Percentiles rank a stretch among this genome's conserved stretches.
These are phyloP conservation scores for Halcyon senegalensis DNA, from an alignment of 2,113 vertebrate species.

Conservation along the genomic window DNA sequence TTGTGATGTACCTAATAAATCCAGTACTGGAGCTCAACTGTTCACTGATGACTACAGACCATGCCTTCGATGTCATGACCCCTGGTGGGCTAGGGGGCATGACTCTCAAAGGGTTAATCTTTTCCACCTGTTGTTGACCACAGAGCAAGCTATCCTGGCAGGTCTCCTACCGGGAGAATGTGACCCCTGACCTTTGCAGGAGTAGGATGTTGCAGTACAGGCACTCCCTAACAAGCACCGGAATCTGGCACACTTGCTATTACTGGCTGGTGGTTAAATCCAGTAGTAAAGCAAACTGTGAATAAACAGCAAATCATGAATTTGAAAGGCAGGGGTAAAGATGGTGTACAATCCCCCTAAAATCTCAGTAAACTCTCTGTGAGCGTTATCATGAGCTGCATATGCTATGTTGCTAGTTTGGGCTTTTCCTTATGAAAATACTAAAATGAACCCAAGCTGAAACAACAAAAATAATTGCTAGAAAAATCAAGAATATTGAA, in stretches of 20 bases:
- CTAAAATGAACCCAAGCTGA: background rate
- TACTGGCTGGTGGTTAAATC: background rate
- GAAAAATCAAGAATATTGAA: background rate
- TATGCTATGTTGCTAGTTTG: background rate
- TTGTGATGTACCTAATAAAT: slow-evolving; percentile 62
- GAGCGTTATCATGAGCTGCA: background rate
- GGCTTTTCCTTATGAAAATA: background rate
- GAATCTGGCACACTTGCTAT: background rate
- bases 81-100: slow-evolving; percentile 30
- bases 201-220: background rate
- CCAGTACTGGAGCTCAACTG: background rate
- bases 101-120: slow-evolving; percentile 70
- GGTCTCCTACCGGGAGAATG: slow-evolving; percentile 61
- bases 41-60: slow-evolving; percentile 24
- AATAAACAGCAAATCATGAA: background rate
- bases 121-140: slow-evolving; percentile 71
- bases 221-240: background rate
- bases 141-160: slow-evolving; percentile 14
- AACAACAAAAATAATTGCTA: background rate
- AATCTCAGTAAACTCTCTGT: background rate
- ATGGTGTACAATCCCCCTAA: background rate
- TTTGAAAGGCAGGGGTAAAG: background rate
- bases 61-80: slow-evolving; percentile 34
- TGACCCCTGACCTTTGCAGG: slow-evolving; percentile 37
- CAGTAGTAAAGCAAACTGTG: background rate